Evolutionary conservation across 1,140 invertebrate genomes (phyloP).

Genomic region (Phymastichus coffea): DNA sequence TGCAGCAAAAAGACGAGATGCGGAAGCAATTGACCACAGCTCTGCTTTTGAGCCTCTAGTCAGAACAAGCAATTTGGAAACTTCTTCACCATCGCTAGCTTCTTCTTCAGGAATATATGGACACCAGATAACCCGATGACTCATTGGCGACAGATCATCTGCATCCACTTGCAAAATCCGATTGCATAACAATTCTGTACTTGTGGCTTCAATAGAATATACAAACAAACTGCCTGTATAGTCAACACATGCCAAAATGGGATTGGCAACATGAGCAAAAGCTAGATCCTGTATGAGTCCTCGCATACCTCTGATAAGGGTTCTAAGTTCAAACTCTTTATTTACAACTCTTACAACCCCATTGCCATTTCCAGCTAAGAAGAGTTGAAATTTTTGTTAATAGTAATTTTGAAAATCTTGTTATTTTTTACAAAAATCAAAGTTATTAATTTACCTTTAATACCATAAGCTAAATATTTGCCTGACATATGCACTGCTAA

Average conservation of each 20-base stretch:
- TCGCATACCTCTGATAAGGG: slow-evolving; percentile 82
- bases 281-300: slow-evolving; percentile 84
- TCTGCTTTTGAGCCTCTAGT: slow-evolving; percentile 75
- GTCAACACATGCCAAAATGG: slow-evolving; percentile 85
- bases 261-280: slow-evolving; percentile 80
- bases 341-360: slow-evolving; percentile 82
- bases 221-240: slow-evolving; percentile 78
- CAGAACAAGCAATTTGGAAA: slow-evolving; percentile 77
- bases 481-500: slow-evolving; percentile 85
- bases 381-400: too few relatives aligned
- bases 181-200: slow-evolving; percentile 61
- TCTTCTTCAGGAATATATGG: slow-evolving; percentile 81
- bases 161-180: slow-evolving; percentile 57
- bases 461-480: slow-evolving; percentile 85
- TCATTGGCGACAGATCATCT: slow-evolving; percentile 41
- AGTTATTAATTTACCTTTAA: slow-evolving; percentile 69
- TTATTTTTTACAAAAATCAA: not conserved
- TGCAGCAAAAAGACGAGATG: slow-evolving; percentile 39
- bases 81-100: slow-evolving; percentile 63
- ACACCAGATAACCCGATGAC: slow-evolving; percentile 83
- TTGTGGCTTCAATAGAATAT: slow-evolving; percentile 71
- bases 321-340: slow-evolving; percentile 72
- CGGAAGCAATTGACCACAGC: slow-evolving; percentile 48
- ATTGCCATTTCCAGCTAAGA: slow-evolving; percentile 62
- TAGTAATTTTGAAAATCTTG: slow-evolving; percentile 21